phyloP scores from a whole-genome alignment of 2,888 invertebrate genomes.

The Agelastica alni region DNA sequence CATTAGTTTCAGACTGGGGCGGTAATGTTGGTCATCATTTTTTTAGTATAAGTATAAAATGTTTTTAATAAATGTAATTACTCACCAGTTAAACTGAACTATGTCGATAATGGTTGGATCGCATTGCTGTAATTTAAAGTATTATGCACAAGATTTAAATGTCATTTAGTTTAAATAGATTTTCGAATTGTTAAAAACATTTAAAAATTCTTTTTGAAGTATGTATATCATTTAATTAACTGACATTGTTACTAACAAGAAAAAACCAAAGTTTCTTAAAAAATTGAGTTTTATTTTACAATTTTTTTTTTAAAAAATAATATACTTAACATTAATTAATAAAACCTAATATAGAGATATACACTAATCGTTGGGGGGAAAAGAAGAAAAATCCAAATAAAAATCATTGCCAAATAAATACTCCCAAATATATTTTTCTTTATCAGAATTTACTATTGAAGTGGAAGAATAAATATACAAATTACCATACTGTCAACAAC shows the following conservation, averaged over 20 bases:
- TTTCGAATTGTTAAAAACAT: not conserved
- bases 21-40: constrained; percentile 30
- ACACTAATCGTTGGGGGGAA: constrained; percentile 13
- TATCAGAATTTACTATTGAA: constrained; percentile 37
- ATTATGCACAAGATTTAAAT: not conserved
- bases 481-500: constrained; percentile 30
- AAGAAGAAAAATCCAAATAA: constrained; percentile 18
- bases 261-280: constrained; percentile 28
- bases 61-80: no score
- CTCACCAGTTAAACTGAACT: no score
- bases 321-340: constrained; percentile 39
- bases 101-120: no score
- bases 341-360: constrained; percentile 27
- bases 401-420: constrained; percentile 22
- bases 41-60: no score
- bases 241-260: constrained; percentile 6
- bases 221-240: constrained; percentile 1
- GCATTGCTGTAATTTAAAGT: not conserved
- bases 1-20: constrained; percentile 32
- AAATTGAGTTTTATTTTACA: constrained; percentile 34
- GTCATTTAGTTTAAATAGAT: not conserved
- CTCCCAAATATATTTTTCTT: constrained; percentile 26
- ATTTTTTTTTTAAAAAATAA: constrained; percentile 33
- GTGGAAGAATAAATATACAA: constrained; percentile 35
- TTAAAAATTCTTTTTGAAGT: not conserved